Conservation (phyloP, 2,888 invertebrate genomes). For the Eilema griseolum region DNA sequence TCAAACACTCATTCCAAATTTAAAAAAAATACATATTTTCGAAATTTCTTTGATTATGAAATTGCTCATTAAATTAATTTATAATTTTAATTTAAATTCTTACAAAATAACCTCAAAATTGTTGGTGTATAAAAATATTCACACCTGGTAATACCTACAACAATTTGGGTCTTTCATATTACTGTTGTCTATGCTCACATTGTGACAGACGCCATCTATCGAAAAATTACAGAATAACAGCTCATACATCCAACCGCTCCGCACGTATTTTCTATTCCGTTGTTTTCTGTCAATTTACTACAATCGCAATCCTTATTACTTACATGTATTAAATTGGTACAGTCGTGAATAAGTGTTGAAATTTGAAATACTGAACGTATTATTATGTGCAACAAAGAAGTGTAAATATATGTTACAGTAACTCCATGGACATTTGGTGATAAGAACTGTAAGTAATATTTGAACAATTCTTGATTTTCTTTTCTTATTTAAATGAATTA, state of each 20-base stretch:
- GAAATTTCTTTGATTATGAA: not conserved
- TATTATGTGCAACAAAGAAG: slow-evolving; percentile 64
- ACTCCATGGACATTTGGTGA: slow-evolving; percentile 55
- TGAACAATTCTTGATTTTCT: slow-evolving; percentile 63
- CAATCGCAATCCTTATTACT: slow-evolving; percentile 67
- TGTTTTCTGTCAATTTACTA: slow-evolving; percentile 79
- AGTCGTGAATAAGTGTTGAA: slow-evolving; percentile 58
- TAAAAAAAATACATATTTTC: not conserved
- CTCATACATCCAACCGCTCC: slow-evolving; percentile 67
- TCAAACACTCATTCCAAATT: not conserved
- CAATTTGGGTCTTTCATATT: slow-evolving; percentile 61
- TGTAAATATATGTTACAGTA: slow-evolving; percentile 51
- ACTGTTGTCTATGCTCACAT: slow-evolving; percentile 68
- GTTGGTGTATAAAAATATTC: not conserved
- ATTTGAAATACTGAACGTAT: slow-evolving; percentile 59
- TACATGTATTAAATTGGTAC: slow-evolving; percentile 52
- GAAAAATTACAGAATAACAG: slow-evolving; percentile 52
- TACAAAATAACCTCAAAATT: not conserved
- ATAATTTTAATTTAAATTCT: no score
- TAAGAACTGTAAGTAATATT: slow-evolving; percentile 70
- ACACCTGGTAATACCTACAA: slow-evolving; percentile 2
- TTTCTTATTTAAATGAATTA: slow-evolving; percentile 41
- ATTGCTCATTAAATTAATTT: not conserved
- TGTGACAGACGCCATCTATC: slow-evolving; percentile 70
- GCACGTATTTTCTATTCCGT: slow-evolving; percentile 80